A percentile compares a stretch with the other conserved stretches of the same genome.
phyloP scores from a whole-genome alignment of 2,797 vertebrate genomes.

The Acomys russatus region DNA sequence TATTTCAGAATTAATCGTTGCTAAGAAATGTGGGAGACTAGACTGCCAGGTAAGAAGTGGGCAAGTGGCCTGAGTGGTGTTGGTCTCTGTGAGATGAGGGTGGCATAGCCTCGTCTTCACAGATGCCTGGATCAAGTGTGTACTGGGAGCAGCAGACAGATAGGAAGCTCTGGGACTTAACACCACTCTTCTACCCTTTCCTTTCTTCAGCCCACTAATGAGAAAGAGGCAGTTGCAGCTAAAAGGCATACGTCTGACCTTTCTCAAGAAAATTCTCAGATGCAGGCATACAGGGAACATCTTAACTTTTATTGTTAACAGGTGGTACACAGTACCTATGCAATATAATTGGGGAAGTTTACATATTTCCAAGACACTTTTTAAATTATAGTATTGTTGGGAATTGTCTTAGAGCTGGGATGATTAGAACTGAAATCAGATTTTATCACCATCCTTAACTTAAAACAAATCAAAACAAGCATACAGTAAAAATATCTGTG shows the following conservation, averaged over 20 bases:
- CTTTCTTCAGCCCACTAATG: neutral
- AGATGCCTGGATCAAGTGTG: neutral
- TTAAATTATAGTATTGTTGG: conserved; percentile 1
- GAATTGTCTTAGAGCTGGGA: neutral
- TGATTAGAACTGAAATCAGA: neutral
- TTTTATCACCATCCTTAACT: conserved; percentile 1
- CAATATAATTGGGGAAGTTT: neutral
- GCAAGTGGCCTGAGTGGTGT: neutral
- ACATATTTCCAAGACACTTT: neutral
- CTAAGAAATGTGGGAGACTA: neutral
- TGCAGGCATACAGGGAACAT: neutral
- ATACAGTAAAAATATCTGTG: neutral
- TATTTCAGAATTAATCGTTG: neutral
- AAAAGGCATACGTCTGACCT: neutral
- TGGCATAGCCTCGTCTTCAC: neutral
- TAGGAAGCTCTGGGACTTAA: neutral
- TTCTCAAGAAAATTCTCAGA: neutral
- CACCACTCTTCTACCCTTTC: neutral
- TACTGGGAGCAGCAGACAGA: neutral
- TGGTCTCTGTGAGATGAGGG: neutral
- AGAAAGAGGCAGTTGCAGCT: neutral
- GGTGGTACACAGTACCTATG: neutral
- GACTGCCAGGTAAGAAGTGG: neutral
- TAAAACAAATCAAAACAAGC: neutral
- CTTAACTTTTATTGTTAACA: neutral